Evolutionary conservation across 2,797 vertebrate genomes (phyloP).

Genomic region (Oreonectes daqikongensis): DNA sequence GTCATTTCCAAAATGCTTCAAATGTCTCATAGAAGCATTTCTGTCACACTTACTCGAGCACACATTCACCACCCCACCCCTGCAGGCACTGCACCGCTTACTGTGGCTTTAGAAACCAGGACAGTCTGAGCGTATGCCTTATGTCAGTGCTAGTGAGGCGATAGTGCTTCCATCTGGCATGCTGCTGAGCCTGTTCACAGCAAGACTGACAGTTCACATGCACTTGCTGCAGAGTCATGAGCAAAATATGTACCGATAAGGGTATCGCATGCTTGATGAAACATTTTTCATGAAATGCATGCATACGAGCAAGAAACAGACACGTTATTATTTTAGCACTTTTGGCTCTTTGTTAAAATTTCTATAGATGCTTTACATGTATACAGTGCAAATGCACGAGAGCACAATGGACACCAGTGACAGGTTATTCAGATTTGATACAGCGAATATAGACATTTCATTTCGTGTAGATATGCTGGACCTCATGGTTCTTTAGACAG

Average conservation of each 20-base stretch:
- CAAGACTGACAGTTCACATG: slow-evolving; percentile 21
- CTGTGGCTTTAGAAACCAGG: slow-evolving; percentile 32
- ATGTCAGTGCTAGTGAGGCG: slow-evolving; percentile 26
- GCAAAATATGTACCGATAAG: slow-evolving; percentile 14
- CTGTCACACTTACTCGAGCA: slow-evolving; percentile 4
- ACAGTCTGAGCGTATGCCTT: slow-evolving; percentile 27
- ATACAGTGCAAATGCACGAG: slow-evolving; percentile 76
- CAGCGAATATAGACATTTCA: slow-evolving; percentile 70
- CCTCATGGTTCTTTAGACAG: slow-evolving; percentile 61
- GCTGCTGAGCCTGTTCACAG: slow-evolving; percentile 24
- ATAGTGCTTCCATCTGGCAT: slow-evolving; percentile 26
- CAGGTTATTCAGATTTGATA: slow-evolving; percentile 70
- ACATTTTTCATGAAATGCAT: no score
- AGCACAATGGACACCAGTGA: slow-evolving; percentile 74
- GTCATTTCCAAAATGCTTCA: not conserved
- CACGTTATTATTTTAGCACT: slow-evolving; percentile 61
- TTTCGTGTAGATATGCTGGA: slow-evolving; percentile 63
- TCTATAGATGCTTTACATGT: slow-evolving; percentile 69
- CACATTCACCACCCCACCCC: not conserved
- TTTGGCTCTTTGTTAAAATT: slow-evolving; percentile 70
- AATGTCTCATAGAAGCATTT: not conserved
- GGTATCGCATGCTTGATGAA: not conserved
- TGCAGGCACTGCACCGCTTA: not conserved
- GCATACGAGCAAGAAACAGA: not conserved
- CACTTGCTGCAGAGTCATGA: not conserved